phyloP scores from a whole-genome alignment of 2,797 vertebrate genomes.

The Falco biarmicus region DNA sequence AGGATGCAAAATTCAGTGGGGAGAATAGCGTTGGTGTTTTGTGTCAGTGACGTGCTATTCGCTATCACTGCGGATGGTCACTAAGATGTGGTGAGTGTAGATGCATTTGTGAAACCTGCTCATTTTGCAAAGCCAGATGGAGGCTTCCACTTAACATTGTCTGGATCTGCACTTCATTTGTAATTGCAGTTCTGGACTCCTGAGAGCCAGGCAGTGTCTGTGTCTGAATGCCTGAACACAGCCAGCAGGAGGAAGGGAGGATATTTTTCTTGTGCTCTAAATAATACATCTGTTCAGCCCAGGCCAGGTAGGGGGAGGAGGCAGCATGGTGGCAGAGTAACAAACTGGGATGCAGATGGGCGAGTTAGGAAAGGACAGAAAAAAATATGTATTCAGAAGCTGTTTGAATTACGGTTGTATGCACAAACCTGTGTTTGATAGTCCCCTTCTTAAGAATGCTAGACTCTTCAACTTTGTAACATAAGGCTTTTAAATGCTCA shows the following conservation, averaged over 20 bases:
- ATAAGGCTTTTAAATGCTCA: background rate
- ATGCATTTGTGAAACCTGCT: background rate
- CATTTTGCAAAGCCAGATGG: background rate
- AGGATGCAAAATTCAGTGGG: background rate
- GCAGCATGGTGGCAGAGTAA: background rate
- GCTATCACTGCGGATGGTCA: background rate
- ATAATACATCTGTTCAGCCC: background rate
- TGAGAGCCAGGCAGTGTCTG: background rate
- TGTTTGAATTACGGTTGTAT: background rate
- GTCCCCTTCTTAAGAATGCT: background rate
- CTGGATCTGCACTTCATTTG: background rate
- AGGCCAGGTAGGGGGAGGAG: background rate
- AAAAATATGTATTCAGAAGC: background rate
- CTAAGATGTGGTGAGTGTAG: fast-evolving
- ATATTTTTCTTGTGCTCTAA: background rate
- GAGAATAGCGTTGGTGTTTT: background rate
- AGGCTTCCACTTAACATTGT: background rate
- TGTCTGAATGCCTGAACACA: background rate
- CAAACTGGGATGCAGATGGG: fast-evolving
- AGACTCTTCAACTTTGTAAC: background rate
- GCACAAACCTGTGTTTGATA: background rate
- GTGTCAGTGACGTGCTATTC: fast-evolving
- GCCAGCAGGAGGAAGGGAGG: background rate
- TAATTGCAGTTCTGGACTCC: background rate
- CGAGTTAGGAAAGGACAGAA: background rate